A percentile compares a stretch with the other conserved stretches of the same genome.
phyloP scores from a whole-genome alignment of 1,140 invertebrate species.

The Leptestheria dahalacensis region DNA sequence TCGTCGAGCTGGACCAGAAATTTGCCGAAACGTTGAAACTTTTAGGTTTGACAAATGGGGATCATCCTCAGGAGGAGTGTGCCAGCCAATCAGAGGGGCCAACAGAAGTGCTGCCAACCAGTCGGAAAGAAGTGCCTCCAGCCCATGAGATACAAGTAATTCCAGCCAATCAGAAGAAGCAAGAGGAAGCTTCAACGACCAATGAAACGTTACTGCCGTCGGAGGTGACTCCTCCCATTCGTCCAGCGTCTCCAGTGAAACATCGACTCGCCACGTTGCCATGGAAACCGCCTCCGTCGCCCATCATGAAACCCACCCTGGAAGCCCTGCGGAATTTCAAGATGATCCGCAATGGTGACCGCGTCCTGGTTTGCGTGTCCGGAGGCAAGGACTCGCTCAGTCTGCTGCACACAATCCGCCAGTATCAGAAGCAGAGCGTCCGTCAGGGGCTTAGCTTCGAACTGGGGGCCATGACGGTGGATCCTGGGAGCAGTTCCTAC shows the following conservation, averaged over 20 bases:
- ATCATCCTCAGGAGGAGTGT: no score
- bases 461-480: conserved; percentile 57
- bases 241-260: not conserved
- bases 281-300: conserved; percentile 64
- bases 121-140: not conserved
- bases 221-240: not conserved
- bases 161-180: not conserved
- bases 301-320: conserved; percentile 61
- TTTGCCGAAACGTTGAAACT: not conserved
- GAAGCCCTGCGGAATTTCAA: conserved; percentile 65
- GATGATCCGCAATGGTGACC: conserved; percentile 71
- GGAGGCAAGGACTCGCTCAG: conserved; percentile 66
- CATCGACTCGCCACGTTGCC: not conserved
- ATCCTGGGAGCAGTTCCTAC: conserved; percentile 42
- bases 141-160: not conserved
- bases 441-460: conserved; percentile 59
- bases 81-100: no score
- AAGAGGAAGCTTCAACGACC: not conserved
- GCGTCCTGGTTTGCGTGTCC: conserved; percentile 67
- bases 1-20: not conserved
- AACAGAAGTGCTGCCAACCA: no score
- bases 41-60: not conserved
- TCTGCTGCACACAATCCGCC: conserved; percentile 63
- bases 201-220: no score
- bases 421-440: conserved; percentile 61